Evolutionary conservation across 2,113 vertebrate genomes (phyloP).

Genomic region (Solea solea): DNA sequence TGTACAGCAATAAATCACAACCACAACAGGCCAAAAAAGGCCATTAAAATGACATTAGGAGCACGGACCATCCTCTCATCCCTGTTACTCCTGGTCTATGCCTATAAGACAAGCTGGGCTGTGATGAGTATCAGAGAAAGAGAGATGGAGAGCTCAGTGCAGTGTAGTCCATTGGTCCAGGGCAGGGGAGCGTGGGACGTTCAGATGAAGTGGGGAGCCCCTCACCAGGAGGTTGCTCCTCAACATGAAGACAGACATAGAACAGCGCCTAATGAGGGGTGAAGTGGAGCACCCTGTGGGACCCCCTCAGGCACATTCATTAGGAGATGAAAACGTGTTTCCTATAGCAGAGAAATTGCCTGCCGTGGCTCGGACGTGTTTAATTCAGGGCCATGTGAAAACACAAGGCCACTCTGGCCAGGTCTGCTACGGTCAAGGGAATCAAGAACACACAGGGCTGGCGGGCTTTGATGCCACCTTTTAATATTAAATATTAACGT

Average conservation of each 20-base stretch:
- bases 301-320: slow-evolving; percentile 85
- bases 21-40: slow-evolving; percentile 51
- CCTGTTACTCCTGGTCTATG: slow-evolving; percentile 51
- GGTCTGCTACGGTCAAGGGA: slow-evolving; percentile 45
- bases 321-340: slow-evolving; percentile 84
- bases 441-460: slow-evolving; percentile 39
- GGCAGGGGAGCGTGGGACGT: slow-evolving; percentile 64
- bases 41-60: slow-evolving; percentile 79
- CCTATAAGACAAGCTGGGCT: slow-evolving; percentile 33
- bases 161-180: slow-evolving; percentile 54
- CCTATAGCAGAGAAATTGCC: slow-evolving; percentile 74
- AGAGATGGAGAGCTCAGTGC: slow-evolving; percentile 5
- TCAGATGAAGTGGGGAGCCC: slow-evolving; percentile 70
- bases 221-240: slow-evolving; percentile 75
- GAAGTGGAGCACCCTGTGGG: slow-evolving; percentile 80
- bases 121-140: slow-evolving; percentile 22
- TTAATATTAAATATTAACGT: slow-evolving; percentile 24
- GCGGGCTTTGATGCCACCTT: slow-evolving; percentile 8
- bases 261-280: slow-evolving; percentile 83
- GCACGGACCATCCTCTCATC: slow-evolving; percentile 48
- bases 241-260: slow-evolving; percentile 75
- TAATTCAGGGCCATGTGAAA: slow-evolving; percentile 76
- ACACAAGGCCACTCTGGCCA: slow-evolving; percentile 62
- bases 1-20: slow-evolving; percentile 65
- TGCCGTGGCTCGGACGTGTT: slow-evolving; percentile 76